These are phyloP conservation scores for Machaerirhynchus nigripectus DNA, from an alignment of 2,113 vertebrate species.

Conservation along the genomic window DNA sequence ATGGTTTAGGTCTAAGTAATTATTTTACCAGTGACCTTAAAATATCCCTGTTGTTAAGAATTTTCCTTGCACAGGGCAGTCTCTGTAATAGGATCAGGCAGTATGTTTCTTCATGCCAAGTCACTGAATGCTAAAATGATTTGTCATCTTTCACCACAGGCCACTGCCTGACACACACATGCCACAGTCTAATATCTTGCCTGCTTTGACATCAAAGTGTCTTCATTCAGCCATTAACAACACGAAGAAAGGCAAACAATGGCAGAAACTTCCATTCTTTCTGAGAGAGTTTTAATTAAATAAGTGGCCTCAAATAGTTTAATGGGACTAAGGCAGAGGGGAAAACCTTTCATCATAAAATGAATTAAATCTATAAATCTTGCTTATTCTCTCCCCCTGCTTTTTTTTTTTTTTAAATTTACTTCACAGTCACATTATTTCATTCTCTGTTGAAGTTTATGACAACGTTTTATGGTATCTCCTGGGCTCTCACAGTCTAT, in stretches of 20 bases:
- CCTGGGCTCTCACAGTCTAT: neutral
- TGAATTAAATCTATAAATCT: slow-evolving; percentile 10
- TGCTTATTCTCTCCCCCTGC: neutral
- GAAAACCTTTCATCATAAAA: neutral
- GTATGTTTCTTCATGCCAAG: slow-evolving; percentile 40
- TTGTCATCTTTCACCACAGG: slow-evolving; percentile 41
- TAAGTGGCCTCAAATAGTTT: neutral
- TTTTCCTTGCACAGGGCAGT: neutral
- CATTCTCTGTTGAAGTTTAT: neutral
- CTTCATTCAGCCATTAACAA: neutral
- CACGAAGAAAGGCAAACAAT: neutral
- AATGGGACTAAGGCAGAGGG: neutral
- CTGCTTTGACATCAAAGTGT: slow-evolving; percentile 34
- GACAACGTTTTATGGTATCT: neutral
- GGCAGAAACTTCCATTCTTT: neutral
- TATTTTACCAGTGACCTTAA: slow-evolving; percentile 31
- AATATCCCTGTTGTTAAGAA: slow-evolving; percentile 21
- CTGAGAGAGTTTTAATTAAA: slow-evolving; percentile 8
- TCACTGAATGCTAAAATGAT: slow-evolving; percentile 43
- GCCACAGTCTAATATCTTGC: neutral
- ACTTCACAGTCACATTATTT: neutral
- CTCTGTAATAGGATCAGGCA: slow-evolving; percentile 44
- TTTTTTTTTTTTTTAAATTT: neutral
- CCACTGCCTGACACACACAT: slow-evolving; percentile 43
- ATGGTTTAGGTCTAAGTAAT: neutral